Evolutionary conservation across 1,140 invertebrate species (phyloP), one percentile per base, ranked within the genome.

Genomic region (Batillaria attramentaria): DNA sequence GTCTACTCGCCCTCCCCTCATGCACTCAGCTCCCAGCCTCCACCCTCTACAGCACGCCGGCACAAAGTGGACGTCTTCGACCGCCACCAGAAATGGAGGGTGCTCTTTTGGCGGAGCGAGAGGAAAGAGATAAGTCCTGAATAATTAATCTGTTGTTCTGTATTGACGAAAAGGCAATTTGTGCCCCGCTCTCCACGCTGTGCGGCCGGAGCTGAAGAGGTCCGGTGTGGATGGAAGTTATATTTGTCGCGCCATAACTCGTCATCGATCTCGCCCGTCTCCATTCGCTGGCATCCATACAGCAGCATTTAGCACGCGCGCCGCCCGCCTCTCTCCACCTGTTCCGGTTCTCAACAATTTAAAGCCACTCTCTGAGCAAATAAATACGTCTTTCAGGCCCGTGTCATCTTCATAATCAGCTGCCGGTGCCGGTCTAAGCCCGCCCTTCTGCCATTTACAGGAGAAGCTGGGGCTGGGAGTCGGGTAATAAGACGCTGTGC

Each of bases 111-210:
- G 39, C 68, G 68, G 68, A n/a, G 24, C 42, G 68, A 41, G 68
- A 35, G 41, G n/a, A 42, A 39, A 70, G 68, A 42, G 33, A 42
- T 42, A 70, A 70, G 68, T 70, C 68, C 68, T 70, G 68, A 70
- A 70, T 70, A 70, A 70, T 70, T 70, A 70, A 70, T 70, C 39
- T 70, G 37, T 70, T 70, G 68, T 70, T 70, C 37, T 13, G 68
- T 70, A 70, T 70, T 70, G 68, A 70, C 68, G 13, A 70, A 70
- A 70, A 70, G 68, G 68, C 68, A 70, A 70, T 70, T 70, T 70
- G 68, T 39, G 68, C 24, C 68, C 24, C 20, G n/a, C n/a, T n/a
- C n/a, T n/a, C n/a, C n/a, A n/a, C n/a, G n/a, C n/a, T n/a, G n/a
- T n/a, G n/a, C n/a, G n/a, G n/a, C n/a, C n/a, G n/a, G n/a, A n/a